Conservation (phyloP, 1,140 invertebrate species). For the Oncopeltus fasciatus region DNA sequence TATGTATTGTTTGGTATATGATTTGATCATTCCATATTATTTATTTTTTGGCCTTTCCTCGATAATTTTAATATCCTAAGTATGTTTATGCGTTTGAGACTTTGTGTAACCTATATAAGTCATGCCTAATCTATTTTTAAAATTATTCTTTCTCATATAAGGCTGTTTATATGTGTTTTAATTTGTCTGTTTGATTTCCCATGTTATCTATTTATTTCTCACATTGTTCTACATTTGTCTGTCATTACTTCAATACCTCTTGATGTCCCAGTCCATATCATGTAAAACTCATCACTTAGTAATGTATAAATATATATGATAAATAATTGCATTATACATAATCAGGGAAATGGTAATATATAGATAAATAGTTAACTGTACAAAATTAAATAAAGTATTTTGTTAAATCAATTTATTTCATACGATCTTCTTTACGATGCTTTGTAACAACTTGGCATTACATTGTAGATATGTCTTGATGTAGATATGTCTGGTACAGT, state of each 20-base stretch:
- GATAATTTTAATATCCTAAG: background rate
- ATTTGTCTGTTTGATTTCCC: background rate
- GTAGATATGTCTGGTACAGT: conserved; percentile 5
- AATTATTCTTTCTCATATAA: background rate
- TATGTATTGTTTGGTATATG: conserved; percentile 6
- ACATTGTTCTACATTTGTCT: no score
- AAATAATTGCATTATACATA: conserved; percentile 11
- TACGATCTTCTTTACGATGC: background rate
- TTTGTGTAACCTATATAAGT: background rate
- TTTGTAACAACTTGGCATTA: conserved; percentile 17
- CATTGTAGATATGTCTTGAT: conserved; percentile 4
- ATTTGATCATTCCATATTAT: conserved; percentile 16
- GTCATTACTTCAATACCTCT: background rate
- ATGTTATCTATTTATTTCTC: background rate
- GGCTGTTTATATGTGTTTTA: background rate
- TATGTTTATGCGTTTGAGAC: background rate
- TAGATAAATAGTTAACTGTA: conserved; percentile 18
- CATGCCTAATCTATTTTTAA: conserved; percentile 7
- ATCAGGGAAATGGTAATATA: conserved; percentile 19
- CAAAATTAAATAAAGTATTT: conserved; percentile 18
- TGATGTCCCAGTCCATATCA: conserved; percentile 19
- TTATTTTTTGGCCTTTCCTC: background rate
- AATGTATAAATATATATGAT: conserved; percentile 4
- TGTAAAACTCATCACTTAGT: conserved; percentile 17
- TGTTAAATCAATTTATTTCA: conserved; percentile 18